Base-by-base conservation (phyloP, 1,140 invertebrate species). In the Achroia grisella region DNA sequence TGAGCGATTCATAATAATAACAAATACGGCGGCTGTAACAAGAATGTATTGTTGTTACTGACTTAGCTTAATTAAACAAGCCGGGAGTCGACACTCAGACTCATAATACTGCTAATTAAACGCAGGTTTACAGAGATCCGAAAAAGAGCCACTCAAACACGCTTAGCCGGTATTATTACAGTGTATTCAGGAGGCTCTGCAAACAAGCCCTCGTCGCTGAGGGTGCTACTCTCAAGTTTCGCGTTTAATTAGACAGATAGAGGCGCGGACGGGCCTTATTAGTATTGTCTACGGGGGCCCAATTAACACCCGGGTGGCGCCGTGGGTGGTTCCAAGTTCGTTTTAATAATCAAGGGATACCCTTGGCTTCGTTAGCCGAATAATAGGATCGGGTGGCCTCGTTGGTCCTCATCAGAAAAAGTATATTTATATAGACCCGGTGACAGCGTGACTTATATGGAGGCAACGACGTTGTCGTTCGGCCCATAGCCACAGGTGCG, bases 201-300 rank as follows among this genome's bases (percentile, higher is more conserved):
- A 79, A 78, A 84, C 74, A 80, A 71, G 63, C 75, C 60, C 75
- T 77, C 67, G 58, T 68, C 71, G 67, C 62, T 56, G 74, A 84
- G 80, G 77, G 80, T 76, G 73, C 77, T 80, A 67, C 75, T 81
- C 79, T 84, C 79, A 67, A 81, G 80, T 84, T 84, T 80, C 76
- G 75, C 77, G 78, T 84, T 81, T 84, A 84, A 84, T 84, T 84
- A 81, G 80, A 84, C 78, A 79, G 78, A 84, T 80, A 80, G 76
- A 80, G 67, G 74, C 76, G 71, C 77, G 76, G 76, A 77, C 76
- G 72, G 67, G 79, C 72, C 80, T 84, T 84, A 84, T 84, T 84
- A 84, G 80, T 81, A 84, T 84, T 84, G 80, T 84, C 80, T 84
- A 79, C 76, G 74, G 78, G 76, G 76, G 76, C 76, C 80, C 80